Evolutionary conservation across 2,888 invertebrate species (phyloP), one percentile per base, ranked within the genome.

Genomic region (Scrobipalpa costella): DNA sequence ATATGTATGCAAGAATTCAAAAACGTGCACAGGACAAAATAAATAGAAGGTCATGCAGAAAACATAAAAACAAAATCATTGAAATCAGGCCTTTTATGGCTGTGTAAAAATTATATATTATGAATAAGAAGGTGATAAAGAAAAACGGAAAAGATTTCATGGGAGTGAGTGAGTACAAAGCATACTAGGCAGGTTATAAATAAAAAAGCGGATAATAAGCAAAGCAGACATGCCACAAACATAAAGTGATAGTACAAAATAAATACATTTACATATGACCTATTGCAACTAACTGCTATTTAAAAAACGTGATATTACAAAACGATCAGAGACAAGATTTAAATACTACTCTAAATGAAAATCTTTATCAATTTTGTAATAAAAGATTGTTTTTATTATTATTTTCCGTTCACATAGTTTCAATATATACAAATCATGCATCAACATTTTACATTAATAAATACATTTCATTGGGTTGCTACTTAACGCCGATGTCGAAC

Each of bases 341-440:
- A 62, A 74, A 69, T 69, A 74, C 73, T 64, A 69, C 67, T 63
- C 52, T 71, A 87, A 90, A 90, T 88, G 77, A 89, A 90, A 90
- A 83, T 80, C 61, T 84, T 73, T 69, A 68, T 79, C 67, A 68
- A 77, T 85, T 90, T 90, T 88, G 86, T 90, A 88, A 84, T 90
- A 90, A 90, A 91, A 87, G 80, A 74, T 84, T 81, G 78, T 85
- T 87, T 86, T 89, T 88, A 86, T 89, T 88, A 80, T 81, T 79
- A 81, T 77, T 79, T 79, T 83, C 78, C 83, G 80, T 89, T 89
- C 88, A 90, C 88, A 90, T 81, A 81, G 77, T 78, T 86, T 89
- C 90, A 85, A 88, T 91, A 91, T 91, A 91, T 91, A 91, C 90
- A 91, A 86, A 90, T 90, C 85, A 88, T 83, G 80, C 79, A 79